Base-by-base conservation (phyloP, 2,888 invertebrate genomes). In the Trypoxylon attenuatum region DNA sequence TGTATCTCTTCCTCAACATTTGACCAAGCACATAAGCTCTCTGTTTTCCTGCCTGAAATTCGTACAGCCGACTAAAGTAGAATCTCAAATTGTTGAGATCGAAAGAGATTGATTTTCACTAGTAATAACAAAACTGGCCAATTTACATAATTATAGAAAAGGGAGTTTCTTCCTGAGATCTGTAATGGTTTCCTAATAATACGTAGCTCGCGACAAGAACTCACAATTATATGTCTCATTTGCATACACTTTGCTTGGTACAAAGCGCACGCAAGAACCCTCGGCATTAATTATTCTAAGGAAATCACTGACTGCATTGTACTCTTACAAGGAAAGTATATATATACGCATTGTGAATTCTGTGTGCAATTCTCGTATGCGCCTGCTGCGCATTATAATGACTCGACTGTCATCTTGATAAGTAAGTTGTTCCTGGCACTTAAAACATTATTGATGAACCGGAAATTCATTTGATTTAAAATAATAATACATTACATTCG, bases 21-120 rank as follows among this genome's bases (percentile, higher is more conserved):
- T 43, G 4, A 0, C 75, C 79, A 2, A 75, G 56, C 0, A 13
- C 1, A 42, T 66, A 79, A 5, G 73, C 67, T 18, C 73, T 53
- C 16, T 15, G 27, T 56, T 73, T 74, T 13, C 76, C 76, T 0
- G 0, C 8, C 73, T 74, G 39, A 8, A 54, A 43, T 53, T 39
- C 13, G 27, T 8, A 50, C 10, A 43, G 49, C 2, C 10, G 39
- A n/a, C n/a, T n/a, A n/a, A n/a, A n/a, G n/a, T n/a, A n/a, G n/a
- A n/a, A n/a, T n/a, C n/a, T n/a, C n/a, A n/a, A n/a, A n/a, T n/a
- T n/a, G n/a, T n/a, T n/a, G n/a, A n/a, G n/a, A n/a, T n/a, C n/a
- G n/a, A n/a, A n/a, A n/a, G n/a, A n/a, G n/a, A n/a, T n/a, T n/a
- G n/a, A n/a, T n/a, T n/a, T n/a, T n/a, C n/a, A n/a, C n/a, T n/a